Conservation (phyloP, 2,888 invertebrate species). For the Xestia rhomboidea region DNA sequence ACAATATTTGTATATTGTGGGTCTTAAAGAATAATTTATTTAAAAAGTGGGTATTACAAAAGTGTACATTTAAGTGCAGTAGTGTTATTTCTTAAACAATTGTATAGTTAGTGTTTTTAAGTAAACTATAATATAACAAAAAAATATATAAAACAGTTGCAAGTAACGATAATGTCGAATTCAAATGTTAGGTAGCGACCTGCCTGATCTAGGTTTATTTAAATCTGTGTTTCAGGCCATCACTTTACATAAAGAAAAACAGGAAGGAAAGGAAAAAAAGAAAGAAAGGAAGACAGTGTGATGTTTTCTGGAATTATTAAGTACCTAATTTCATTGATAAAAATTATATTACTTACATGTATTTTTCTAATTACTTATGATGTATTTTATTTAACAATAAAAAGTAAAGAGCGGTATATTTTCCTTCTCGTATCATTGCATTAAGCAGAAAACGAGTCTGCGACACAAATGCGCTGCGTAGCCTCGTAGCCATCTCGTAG, state of each 20-base stretch:
- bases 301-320: background rate
- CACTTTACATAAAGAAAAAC: no score
- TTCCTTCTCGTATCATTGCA: background rate
- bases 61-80: no score
- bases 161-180: no score
- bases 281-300: background rate
- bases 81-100: no score
- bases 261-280: no score
- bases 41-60: no score
- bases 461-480: conserved; percentile 20
- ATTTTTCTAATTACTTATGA: background rate
- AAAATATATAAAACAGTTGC: no score
- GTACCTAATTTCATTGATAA: background rate
- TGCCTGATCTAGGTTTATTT: no score
- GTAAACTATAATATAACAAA: no score
- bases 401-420: background rate
- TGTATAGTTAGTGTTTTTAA: no score
- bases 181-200: no score
- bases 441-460: conserved; percentile 16
- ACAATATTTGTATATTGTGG: background rate
- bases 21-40: background rate
- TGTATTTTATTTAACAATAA: background rate
- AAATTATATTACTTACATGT: background rate
- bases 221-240: no score
- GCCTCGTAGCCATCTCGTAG: conserved; percentile 50